Conservation (phyloP, 1,140 invertebrate genomes). For the Solenopsis invicta region DNA sequence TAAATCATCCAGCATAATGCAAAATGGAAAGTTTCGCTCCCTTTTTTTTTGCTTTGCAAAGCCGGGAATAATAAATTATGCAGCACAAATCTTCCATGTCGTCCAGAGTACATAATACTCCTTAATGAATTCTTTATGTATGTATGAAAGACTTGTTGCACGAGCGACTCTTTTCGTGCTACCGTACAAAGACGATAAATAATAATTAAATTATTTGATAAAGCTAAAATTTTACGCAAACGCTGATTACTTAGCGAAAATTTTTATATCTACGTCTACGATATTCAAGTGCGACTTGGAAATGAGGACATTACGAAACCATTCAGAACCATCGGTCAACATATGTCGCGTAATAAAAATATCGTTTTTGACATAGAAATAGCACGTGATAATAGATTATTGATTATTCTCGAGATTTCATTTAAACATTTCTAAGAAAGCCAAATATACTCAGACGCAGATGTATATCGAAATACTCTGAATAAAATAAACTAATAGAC, state of each 20-base stretch:
- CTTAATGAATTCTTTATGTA: slow-evolving; percentile 3
- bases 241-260: not conserved
- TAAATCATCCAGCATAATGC: slow-evolving; percentile 37
- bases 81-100: slow-evolving; percentile 9
- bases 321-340: not conserved
- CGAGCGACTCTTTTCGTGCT: not conserved
- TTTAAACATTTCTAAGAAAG: slow-evolving; percentile 22
- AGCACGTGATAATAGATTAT: slow-evolving; percentile 24
- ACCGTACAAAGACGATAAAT: not conserved
- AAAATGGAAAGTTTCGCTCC: not conserved
- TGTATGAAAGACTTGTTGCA: slow-evolving; percentile 37
- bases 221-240: not conserved
- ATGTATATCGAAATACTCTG: not conserved
- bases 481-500: slow-evolving; percentile 7
- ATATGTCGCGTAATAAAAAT: not conserved
- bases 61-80: slow-evolving; percentile 17
- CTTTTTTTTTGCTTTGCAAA: not conserved
- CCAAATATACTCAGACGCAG: not conserved
- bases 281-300: not conserved
- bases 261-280: not conserved
- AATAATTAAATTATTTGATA: slow-evolving; percentile 14
- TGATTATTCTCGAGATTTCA: slow-evolving; percentile 10
- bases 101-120: not conserved
- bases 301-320: not conserved
- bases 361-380: slow-evolving; percentile 23